These are phyloP conservation scores for Sebastes fasciatus DNA, from an alignment of 2,113 vertebrate species.

Conservation along the genomic window DNA sequence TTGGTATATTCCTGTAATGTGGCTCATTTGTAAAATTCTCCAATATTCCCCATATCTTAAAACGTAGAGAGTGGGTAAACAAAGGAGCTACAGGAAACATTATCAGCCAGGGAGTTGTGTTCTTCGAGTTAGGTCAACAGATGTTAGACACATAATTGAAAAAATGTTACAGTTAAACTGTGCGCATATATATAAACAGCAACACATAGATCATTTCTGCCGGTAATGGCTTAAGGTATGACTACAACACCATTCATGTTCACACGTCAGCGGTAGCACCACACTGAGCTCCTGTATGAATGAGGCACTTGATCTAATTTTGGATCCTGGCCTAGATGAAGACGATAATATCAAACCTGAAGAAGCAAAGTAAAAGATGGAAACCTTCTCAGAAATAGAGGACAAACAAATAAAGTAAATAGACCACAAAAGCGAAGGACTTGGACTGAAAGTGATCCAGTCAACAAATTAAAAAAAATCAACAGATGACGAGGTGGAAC, in stretches of 20 bases:
- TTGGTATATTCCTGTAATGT: slow-evolving; percentile 1
- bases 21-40: not conserved
- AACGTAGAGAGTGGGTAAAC: not conserved
- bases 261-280: not conserved
- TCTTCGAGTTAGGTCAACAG: not conserved
- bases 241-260: not conserved
- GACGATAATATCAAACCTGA: not conserved
- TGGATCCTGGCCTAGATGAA: not conserved
- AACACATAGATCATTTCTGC: not conserved
- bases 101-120: not conserved
- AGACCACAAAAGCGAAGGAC: not conserved
- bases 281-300: not conserved
- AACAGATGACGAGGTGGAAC: not conserved
- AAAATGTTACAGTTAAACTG: not conserved
- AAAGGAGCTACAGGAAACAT: not conserved
- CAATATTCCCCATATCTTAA: not conserved
- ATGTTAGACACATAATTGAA: not conserved
- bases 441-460: not conserved
- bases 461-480: not conserved
- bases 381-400: not conserved
- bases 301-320: not conserved
- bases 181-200: not conserved
- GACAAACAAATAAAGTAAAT: not conserved
- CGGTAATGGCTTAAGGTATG: not conserved
- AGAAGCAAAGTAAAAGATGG: not conserved